These are phyloP conservation scores for Hesperia comma DNA, from an alignment of 2,888 invertebrate species.

Conservation along the genomic window DNA sequence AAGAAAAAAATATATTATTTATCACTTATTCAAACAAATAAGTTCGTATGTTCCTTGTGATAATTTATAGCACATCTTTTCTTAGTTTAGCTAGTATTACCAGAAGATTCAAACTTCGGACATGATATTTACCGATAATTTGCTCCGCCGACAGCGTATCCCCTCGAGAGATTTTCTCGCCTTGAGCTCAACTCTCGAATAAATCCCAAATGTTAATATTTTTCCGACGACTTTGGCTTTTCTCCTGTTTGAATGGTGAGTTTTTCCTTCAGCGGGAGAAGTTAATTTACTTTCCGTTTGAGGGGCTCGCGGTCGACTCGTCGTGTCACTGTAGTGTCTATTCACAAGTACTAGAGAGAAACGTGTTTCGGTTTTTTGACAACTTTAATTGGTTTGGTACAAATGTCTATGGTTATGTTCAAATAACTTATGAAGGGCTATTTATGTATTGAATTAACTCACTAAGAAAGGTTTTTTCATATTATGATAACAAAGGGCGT, in stretches of 20 bases:
- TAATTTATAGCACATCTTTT: not conserved
- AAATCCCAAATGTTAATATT: slow-evolving; percentile 27
- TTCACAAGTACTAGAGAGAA: not conserved
- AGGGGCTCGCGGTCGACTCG: slow-evolving; percentile 1
- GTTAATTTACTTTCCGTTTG: slow-evolving; percentile 16
- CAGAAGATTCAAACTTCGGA: slow-evolving; percentile 4
- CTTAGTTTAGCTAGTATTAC: not conserved
- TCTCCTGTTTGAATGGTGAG: slow-evolving; percentile 1
- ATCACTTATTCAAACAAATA: not conserved
- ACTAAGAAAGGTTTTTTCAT: too few species aligned
- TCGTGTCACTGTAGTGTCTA: not conserved
- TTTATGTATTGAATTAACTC: too few species aligned
- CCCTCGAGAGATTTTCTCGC: slow-evolving; percentile 1
- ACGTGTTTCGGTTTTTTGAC: not conserved
- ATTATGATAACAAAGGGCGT: too few species aligned
- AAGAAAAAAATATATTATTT: too few species aligned
- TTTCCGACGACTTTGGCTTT: slow-evolving; percentile 16
- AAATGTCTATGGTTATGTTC: not conserved
- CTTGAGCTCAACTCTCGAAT: slow-evolving; percentile 12
- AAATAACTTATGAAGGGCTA: too few species aligned
- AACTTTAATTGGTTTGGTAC: not conserved
- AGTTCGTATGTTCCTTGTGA: not conserved
- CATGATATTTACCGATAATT: slow-evolving; percentile 16
- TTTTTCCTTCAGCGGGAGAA: slow-evolving; percentile 7
- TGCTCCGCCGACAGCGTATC: slow-evolving; percentile 5